Base-by-base conservation (phyloP, 2,797 vertebrate species). In the Amblyopsis hoosieri region DNA sequence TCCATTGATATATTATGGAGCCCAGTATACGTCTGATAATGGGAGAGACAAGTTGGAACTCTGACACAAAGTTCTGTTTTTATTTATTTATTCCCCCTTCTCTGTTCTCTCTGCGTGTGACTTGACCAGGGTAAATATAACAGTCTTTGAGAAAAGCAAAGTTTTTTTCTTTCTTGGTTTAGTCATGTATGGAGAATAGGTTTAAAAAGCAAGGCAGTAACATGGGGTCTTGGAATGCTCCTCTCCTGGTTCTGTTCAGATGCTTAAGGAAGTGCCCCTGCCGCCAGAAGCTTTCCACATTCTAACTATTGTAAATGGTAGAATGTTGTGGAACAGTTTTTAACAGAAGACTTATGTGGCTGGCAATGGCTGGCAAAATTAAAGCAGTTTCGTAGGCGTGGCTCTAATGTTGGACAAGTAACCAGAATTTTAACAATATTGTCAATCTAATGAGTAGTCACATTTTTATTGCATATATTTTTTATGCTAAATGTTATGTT, bases 161-260 rank as follows among this genome's bases (percentile, higher is more conserved):
- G 15, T 51, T 51, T 17, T 51, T 17, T 51, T 57, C 54, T 1
- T 82, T 68, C 69, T 80, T 71, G 69, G 67, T 78, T 67, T 67
- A 67, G 77, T 83, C 63, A 77, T 77, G 33, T 37, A 8, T 71
- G 66, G 66, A 61, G 68, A 56, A 74, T 67, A 83, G 73, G 71
- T 78, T 82, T 76, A 80, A 82, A 74, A 81, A 71, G 76, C 63
- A 15, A 29, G 23, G 67, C 57, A 15, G 29, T 12, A 45, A 64
- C 45, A 60, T 66, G 73, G 57, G 62, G 64, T 76, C 23, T 53
- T 64, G 49, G 62, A 72, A 71, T 72, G 61, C 55, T 64, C 14
- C 58, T 54, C 64, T 67, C 53, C 12, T 12, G 46, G 56, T 84
- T 73, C 14, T 69, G 58, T 62, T 71, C 54, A 59, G 45, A 48